Evolutionary conservation across 2,113 vertebrate genomes (phyloP).

Genomic region (Rhynchomys soricoides): DNA sequence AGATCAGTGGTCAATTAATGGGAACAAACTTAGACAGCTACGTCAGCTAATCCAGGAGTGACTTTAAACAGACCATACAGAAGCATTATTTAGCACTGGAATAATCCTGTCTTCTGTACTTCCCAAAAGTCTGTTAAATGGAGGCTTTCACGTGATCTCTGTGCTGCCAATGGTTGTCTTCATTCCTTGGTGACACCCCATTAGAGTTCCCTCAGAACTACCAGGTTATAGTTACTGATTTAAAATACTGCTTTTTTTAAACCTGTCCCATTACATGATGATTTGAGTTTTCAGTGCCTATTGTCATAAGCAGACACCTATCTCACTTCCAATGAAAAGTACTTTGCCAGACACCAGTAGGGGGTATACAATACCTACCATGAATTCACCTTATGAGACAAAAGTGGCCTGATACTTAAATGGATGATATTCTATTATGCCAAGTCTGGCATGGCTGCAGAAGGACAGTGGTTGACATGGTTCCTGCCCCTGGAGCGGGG

Average conservation of each 20-base stretch:
- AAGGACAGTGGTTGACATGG: too few species aligned
- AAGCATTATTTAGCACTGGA: not conserved
- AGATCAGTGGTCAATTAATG: not conserved
- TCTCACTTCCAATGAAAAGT: too few species aligned
- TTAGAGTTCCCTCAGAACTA: not conserved
- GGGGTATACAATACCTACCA: too few species aligned
- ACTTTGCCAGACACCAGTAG: too few species aligned
- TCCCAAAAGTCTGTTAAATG: not conserved
- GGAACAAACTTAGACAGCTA: not conserved
- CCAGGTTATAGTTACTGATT: not conserved
- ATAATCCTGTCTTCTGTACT: not conserved
- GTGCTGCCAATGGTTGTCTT: not conserved
- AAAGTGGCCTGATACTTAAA: too few species aligned
- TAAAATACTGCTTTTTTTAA: not conserved
- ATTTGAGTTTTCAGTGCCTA: not conserved
- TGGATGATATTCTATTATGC: too few species aligned
- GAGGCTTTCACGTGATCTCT: not conserved
- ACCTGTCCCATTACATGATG: not conserved
- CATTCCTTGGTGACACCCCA: too few species aligned
- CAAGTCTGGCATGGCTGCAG: too few species aligned
- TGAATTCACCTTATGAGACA: too few species aligned
- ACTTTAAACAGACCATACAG: not conserved
- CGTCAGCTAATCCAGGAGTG: not conserved
- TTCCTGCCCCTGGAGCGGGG: too few species aligned
- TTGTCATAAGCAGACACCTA: too few species aligned